Percentiles rank a stretch among this genome's conserved stretches.
These are phyloP conservation scores for Myoxocephalus aenaeus DNA, from an alignment of 2,797 vertebrate species.

Conservation along the genomic window DNA sequence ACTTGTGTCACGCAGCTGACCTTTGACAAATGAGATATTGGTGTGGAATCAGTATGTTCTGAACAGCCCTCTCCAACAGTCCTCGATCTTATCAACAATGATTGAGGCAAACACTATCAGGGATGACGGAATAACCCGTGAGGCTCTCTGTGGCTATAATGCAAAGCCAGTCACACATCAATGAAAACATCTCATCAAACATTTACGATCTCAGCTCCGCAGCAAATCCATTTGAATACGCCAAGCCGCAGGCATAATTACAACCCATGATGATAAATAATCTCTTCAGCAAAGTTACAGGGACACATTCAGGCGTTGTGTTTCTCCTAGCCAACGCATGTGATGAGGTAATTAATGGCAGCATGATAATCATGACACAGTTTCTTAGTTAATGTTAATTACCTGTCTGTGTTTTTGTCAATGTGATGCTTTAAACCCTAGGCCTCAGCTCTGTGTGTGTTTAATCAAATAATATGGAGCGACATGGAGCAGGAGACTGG, in stretches of 20 bases:
- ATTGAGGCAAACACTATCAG: constrained; percentile 49
- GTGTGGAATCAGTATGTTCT: constrained; percentile 36
- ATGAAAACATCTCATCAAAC: constrained; percentile 75
- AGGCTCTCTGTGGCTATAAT: constrained; percentile 42
- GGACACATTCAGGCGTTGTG: constrained; percentile 53
- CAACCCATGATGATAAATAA: constrained; percentile 69
- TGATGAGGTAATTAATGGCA: constrained; percentile 73
- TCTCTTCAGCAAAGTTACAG: constrained; percentile 63
- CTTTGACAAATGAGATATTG: constrained; percentile 58
- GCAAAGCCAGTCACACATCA: constrained; percentile 68
- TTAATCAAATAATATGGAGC: constrained; percentile 59
- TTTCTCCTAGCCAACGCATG: constrained; percentile 47
- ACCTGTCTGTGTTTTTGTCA: constrained; percentile 46
- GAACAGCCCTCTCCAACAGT: constrained; percentile 25
- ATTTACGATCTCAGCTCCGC: constrained; percentile 67
- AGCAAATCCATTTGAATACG: constrained; percentile 64
- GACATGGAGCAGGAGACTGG: not conserved
- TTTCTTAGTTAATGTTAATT: constrained; percentile 70
- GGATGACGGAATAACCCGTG: constrained; percentile 38
- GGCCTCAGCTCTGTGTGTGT: constrained; percentile 38
- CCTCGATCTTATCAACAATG: constrained; percentile 52
- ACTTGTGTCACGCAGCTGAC: constrained; percentile 44
- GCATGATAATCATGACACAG: constrained; percentile 65
- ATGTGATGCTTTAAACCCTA: constrained; percentile 29
- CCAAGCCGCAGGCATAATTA: constrained; percentile 67